Conservation (phyloP, 1,140 invertebrate species). For the Bombus difficillimus region DNA sequence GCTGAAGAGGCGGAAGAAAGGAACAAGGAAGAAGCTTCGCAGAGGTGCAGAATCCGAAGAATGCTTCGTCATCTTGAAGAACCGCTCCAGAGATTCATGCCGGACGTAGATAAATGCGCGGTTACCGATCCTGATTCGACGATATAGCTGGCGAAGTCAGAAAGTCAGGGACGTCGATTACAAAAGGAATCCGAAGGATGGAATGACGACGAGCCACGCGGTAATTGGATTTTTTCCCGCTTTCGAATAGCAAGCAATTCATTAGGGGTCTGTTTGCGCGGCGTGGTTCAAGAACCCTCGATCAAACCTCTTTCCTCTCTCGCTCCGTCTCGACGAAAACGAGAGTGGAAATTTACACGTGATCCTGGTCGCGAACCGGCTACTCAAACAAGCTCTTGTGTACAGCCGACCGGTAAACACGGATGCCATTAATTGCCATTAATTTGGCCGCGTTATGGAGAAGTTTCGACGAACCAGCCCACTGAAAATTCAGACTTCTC, state of each 20-base stretch:
- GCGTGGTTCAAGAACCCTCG: conserved; percentile 13
- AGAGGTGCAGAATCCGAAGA: not conserved
- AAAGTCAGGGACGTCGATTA: conserved; percentile 8
- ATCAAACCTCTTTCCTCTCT: not conserved
- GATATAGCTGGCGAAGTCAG: not conserved
- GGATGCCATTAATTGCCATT: conserved; percentile 51
- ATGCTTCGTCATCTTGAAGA: not conserved
- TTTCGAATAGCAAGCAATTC: conserved; percentile 44
- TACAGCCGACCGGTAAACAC: conserved; percentile 43
- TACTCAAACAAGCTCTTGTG: conserved; percentile 39
- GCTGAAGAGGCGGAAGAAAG: too few relatives aligned
- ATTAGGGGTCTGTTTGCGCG: conserved; percentile 47
- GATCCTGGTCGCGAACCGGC: conserved; percentile 3
- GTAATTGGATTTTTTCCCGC: conserved; percentile 40
- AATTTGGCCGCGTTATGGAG: conserved; percentile 43
- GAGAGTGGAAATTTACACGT: conserved; percentile 50
- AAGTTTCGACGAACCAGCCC: not conserved
- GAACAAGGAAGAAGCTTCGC: not conserved
- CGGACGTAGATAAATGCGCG: not conserved
- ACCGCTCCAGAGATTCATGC: not conserved
- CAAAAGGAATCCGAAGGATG: not conserved
- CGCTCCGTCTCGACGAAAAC: conserved; percentile 12
- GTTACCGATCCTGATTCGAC: not conserved
- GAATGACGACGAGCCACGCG: not conserved
- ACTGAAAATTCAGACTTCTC: not conserved